These are phyloP conservation scores for Pica pica DNA, from an alignment of 2,113 vertebrate species.

Conservation along the genomic window DNA sequence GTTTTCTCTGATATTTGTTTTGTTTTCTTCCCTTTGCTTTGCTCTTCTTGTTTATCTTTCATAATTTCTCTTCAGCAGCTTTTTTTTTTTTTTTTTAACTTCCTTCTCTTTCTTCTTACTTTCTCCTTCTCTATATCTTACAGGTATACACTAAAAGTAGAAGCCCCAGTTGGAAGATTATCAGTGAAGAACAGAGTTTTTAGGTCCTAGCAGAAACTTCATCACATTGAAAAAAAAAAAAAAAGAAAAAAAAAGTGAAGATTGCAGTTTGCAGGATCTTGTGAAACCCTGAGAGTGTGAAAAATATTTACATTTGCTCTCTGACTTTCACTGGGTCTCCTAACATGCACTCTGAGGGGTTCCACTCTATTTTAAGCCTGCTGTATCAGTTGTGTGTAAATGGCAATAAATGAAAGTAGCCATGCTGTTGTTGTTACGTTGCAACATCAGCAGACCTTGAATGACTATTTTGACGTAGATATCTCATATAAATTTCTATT, in stretches of 20 bases:
- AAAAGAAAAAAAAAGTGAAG: background rate
- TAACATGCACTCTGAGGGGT: background rate
- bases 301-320: background rate
- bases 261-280: constrained; percentile 13
- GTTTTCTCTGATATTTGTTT: background rate
- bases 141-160: constrained; percentile 35
- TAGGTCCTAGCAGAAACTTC: constrained; percentile 38
- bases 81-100: background rate
- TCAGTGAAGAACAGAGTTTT: constrained; percentile 11
- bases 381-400: background rate
- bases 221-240: background rate
- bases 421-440: background rate
- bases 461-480: background rate
- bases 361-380: background rate
- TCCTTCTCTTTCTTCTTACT: background rate
- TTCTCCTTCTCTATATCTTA: constrained; percentile 30
- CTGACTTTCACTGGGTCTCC: background rate
- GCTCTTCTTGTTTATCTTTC: background rate
- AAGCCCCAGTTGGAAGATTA: constrained; percentile 30
- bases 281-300: constrained; percentile 8
- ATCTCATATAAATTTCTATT: background rate
- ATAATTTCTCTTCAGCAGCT: background rate
- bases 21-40: background rate
- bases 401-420: background rate
- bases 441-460: constrained; percentile 36